Conservation (phyloP, 2,797 vertebrate species). For the Staurois parvus region DNA sequence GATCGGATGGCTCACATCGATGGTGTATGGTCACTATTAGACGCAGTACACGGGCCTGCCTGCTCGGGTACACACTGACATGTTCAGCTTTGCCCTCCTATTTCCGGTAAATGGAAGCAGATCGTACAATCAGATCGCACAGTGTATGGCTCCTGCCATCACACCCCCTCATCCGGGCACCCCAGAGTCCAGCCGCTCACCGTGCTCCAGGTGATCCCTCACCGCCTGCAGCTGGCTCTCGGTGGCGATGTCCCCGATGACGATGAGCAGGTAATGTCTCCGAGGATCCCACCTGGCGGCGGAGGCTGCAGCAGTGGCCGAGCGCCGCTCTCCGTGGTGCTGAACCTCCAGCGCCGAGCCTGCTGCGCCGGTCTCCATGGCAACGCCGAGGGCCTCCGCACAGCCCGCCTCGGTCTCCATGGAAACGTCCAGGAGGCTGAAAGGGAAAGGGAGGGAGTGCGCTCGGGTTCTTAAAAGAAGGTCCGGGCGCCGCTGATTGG, state of each 20-base stretch:
- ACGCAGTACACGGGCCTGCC: no score
- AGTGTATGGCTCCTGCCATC: no score
- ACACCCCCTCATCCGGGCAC: not conserved
- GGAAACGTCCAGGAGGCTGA: constrained; percentile 80
- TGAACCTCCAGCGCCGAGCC: constrained; percentile 73
- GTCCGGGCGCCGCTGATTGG: constrained; percentile 76
- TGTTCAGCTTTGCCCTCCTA: no score
- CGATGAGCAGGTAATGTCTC: constrained; percentile 84
- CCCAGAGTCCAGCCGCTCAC: constrained; percentile 72
- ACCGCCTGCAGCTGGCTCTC: constrained; percentile 81
- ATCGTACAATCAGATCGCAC: no score
- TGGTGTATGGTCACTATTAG: no score
- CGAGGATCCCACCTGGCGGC: constrained; percentile 69
- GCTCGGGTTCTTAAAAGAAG: constrained; percentile 72
- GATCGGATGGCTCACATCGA: no score
- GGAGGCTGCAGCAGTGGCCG: constrained; percentile 56
- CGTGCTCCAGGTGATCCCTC: constrained; percentile 83
- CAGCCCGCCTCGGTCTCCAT: constrained; percentile 86
- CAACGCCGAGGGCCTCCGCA: constrained; percentile 77
- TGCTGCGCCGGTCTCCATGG: constrained; percentile 82
- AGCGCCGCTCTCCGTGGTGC: constrained; percentile 72
- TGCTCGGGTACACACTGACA: no score
- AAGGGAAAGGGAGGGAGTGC: constrained; percentile 67
- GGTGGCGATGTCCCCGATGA: constrained; percentile 84
- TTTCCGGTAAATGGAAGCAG: no score